Evolutionary conservation across 2,113 vertebrate species (phyloP), one percentile per base, ranked within the genome.

Genomic region (Bos javanicus): DNA sequence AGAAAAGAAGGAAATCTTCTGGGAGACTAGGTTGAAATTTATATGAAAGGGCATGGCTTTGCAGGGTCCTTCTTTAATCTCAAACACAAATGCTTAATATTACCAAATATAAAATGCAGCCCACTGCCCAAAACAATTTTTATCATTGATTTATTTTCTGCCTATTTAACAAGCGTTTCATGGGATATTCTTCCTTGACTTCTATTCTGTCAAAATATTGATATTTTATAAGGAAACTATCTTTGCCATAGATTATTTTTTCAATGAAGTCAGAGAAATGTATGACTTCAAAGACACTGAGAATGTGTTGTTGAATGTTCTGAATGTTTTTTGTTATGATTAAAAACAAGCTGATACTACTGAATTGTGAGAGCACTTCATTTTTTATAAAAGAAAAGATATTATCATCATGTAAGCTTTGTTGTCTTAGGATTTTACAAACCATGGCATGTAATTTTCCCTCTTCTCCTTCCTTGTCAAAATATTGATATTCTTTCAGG

Each of bases 401-500:
- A 98, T 98, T 98, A 98, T 98, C 98, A 98, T 96, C 67, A 60
- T 97, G 71, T 98, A 98, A 98, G 96, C 98, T 98, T 97, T 99
- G 98, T 99, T 98, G 97, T 98, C 98, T 98, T 94, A 97, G 94
- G 97, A 86, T 97, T 99, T 97, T 98, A 98, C 98, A 96, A 98
- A 97, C 95, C 96, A 98, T 98, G 98, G 97, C 46, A 91, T 98
- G 96, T 98, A 99, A 98, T 99, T 98, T 98, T 98, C 96, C 62
- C 95, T 98, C 98, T 98, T 98, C 97, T 98, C 81, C 83, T 98
- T 98, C 95, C 82, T 28, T 98, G 98, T 99, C 98, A 99, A 99
- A 99, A 99, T 98, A 99, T 98, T 99, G 98, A 99, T 98, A 98
- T 98, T 98, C 97, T 99, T 98, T 98, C 97, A 98, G 97, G 98